Evolutionary conservation across 2,888 invertebrate species (phyloP), one percentile per base, ranked within the genome.

Genomic region (Netelia inedita): DNA sequence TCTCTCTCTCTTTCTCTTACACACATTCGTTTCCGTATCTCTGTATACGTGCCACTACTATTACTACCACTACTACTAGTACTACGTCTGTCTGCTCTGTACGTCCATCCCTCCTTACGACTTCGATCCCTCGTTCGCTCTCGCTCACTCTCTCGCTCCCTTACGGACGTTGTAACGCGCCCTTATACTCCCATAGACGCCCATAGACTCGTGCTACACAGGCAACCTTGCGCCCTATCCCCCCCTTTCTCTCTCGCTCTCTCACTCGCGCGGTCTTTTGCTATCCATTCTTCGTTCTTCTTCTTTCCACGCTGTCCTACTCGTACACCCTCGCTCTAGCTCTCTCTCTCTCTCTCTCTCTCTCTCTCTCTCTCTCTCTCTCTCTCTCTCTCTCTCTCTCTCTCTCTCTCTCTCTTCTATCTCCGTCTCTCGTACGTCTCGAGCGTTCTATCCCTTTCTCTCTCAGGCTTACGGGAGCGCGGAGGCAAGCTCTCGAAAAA

Each of bases 401-500:
- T 41, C 16, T 68, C 50, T n/a, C n/a, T 63, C 68, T 69, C 46
- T 50, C 50, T 46, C 61, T 73, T 41, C 46, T 21, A 23, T 71
- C 55, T 8, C 50, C 71, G 28, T 75, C 57, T 43, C 69, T 69
- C 53, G 28, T 53, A 43, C 57, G 66, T 79, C 72, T 63, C 35
- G 28, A n/a, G 28, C 43, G 46, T 46, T 41, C 50, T n/a, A 28
- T 19, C n/a, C 55, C 79, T 43, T 65, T 79, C 43, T 73, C 79
- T 79, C 65, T 53, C 72, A 11, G 73, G 35, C 57, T 79, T 74
- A 71, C 81, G 59, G 71, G 87, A 85, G 86, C 83, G 87, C 50
- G 46, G 78, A 79, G 78, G 87, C 86, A 86, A 83, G 78, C 87
- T 87, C 89, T 89, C 87, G 88, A 91, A 91, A 92, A 87, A 91